Conservation (phyloP, 2,113 vertebrate species). For the Scytalopus superciliaris region DNA sequence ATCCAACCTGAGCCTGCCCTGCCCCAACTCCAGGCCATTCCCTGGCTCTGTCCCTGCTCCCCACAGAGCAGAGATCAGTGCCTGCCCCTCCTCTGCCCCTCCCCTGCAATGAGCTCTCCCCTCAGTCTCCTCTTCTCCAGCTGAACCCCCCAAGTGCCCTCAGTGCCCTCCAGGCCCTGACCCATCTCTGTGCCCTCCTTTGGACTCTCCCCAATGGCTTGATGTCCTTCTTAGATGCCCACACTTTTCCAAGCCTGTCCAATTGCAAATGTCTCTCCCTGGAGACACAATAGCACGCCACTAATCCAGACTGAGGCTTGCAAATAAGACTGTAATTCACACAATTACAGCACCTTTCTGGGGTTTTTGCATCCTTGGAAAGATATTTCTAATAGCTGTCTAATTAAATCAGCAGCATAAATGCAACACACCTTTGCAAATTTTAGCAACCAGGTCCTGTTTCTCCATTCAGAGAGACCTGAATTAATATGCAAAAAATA, state of each 20-base stretch:
- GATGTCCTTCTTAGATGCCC: background rate
- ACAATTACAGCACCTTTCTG: background rate
- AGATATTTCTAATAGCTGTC: background rate
- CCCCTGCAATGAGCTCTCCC: background rate
- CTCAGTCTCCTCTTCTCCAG: background rate
- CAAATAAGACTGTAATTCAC: background rate
- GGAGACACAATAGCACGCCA: background rate
- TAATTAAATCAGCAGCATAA: background rate
- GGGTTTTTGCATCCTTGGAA: background rate
- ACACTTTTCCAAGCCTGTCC: background rate
- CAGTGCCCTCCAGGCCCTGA: background rate
- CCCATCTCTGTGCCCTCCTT: background rate
- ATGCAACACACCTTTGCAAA: rapidly evolving
- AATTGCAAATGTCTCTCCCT: background rate
- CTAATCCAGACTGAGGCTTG: background rate
- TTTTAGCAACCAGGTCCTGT: background rate
- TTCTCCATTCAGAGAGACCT: background rate
- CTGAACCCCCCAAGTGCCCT: background rate
- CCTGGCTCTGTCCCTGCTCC: background rate
- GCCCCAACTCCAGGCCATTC: background rate
- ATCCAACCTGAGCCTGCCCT: background rate
- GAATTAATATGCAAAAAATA: conserved; percentile 3
- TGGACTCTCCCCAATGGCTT: background rate
- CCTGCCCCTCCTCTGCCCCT: background rate
- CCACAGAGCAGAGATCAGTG: background rate